phyloP scores from a whole-genome alignment of 1,140 invertebrate genomes.

The Thaumatotibia leucotreta region DNA sequence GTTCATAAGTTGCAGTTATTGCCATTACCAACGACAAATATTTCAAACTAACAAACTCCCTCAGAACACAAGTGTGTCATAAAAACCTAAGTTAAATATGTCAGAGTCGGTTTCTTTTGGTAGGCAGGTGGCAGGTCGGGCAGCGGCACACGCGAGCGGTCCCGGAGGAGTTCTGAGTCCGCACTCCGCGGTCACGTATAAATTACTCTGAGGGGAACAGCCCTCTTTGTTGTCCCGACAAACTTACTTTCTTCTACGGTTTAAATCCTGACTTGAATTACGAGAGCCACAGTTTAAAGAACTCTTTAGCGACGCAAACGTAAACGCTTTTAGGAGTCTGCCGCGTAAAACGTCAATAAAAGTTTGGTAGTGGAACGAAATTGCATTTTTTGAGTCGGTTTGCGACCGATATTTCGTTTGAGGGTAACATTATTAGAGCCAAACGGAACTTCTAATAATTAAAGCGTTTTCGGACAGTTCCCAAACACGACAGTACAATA shows the following conservation, averaged over 20 bases:
- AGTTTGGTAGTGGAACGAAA: conserved; percentile 15
- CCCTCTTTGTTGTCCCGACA: conserved; percentile 55
- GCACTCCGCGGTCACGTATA: conserved; percentile 46
- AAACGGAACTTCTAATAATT: background rate
- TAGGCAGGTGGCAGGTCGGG: conserved; percentile 19
- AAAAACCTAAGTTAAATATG: conserved; percentile 23
- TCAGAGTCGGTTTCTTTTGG: conserved; percentile 23
- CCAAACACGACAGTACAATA: background rate
- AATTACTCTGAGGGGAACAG: conserved; percentile 47
- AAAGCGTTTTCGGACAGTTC: background rate
- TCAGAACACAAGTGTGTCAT: background rate
- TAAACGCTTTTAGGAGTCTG: conserved; percentile 26
- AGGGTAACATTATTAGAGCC: background rate
- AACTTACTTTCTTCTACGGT: conserved; percentile 60
- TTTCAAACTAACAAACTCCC: too few species aligned
- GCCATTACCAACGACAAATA: too few species aligned
- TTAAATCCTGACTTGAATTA: conserved; percentile 65
- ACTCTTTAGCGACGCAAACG: conserved; percentile 28
- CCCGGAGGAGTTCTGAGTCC: conserved; percentile 38
- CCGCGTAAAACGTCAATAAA: conserved; percentile 28
- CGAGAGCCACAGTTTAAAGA: conserved; percentile 38
- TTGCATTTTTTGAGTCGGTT: background rate
- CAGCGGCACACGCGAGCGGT: conserved; percentile 30
- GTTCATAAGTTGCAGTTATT: too few species aligned
- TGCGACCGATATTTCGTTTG: background rate